Evolutionary conservation across 1,140 invertebrate species (phyloP).

Genomic region (Ips typographus): DNA sequence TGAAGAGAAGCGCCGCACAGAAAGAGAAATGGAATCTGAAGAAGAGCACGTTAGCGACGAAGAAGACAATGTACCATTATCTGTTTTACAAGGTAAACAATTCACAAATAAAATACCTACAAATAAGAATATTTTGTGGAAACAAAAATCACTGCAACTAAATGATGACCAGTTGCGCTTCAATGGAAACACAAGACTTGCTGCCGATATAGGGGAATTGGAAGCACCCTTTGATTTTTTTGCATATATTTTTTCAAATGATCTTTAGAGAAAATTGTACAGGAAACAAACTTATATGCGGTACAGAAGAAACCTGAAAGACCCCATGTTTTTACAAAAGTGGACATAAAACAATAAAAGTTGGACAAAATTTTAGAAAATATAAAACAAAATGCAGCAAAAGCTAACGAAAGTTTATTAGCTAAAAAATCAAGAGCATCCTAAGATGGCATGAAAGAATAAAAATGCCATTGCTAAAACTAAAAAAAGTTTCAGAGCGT

Average conservation of each 20-base stretch:
- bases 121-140: constrained; percentile 38
- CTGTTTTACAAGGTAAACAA: background rate
- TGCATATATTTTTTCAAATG: constrained; percentile 36
- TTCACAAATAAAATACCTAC: background rate
- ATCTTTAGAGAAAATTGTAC: constrained; percentile 20
- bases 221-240: constrained; percentile 40
- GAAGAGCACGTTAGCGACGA: background rate
- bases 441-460: no score
- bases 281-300: constrained; percentile 37
- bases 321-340: constrained; percentile 24
- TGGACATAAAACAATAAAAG: constrained; percentile 21
- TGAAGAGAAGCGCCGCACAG: no score
- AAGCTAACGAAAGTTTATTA: no score
- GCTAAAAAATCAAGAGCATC: no score
- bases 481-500: no score
- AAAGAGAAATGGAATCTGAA: no score
- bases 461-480: no score
- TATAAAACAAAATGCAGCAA: no score
- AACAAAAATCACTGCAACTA: constrained; percentile 35
- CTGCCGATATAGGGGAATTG: constrained; percentile 5
- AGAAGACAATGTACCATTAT: background rate
- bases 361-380: no score
- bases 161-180: constrained; percentile 36
- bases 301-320: constrained; percentile 38
- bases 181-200: background rate